Conservation (phyloP, 2,113 vertebrate genomes). For the Cygnus atratus region DNA sequence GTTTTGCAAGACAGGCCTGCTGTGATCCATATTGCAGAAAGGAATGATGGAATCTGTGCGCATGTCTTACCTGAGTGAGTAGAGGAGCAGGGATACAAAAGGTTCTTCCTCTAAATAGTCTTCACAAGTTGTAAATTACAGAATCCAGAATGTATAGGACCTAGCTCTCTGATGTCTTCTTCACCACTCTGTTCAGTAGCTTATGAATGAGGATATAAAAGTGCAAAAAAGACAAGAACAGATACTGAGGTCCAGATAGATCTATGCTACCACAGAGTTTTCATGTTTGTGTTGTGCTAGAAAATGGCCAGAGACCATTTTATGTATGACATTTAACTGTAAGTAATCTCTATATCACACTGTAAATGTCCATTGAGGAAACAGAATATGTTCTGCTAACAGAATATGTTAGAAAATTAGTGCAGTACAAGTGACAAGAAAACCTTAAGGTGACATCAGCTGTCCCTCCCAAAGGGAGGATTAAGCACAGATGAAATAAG, state of each 20-base stretch:
- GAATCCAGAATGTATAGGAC: neutral
- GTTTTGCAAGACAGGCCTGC: neutral
- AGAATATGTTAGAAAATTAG: neutral
- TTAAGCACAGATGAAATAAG: neutral
- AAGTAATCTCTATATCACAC: neutral
- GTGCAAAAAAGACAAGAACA: neutral
- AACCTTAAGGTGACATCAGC: neutral
- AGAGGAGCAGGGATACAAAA: neutral
- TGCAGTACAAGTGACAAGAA: neutral
- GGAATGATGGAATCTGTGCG: neutral
- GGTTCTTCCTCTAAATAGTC: neutral
- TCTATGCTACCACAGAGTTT: neutral
- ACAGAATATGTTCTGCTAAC: neutral
- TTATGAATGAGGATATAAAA: neutral
- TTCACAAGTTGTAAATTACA: neutral
- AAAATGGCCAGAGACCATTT: neutral
- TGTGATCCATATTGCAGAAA: neutral
- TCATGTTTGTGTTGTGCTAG: neutral
- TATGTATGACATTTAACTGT: neutral
- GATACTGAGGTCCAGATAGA: neutral
- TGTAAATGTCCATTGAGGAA: neutral
- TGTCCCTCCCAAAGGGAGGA: neutral
- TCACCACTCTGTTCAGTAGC: neutral
- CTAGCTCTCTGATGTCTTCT: neutral
- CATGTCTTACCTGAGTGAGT: neutral